Evolutionary conservation across 2,797 vertebrate genomes (phyloP).

Genomic region (Propithecus deckenii): DNA sequence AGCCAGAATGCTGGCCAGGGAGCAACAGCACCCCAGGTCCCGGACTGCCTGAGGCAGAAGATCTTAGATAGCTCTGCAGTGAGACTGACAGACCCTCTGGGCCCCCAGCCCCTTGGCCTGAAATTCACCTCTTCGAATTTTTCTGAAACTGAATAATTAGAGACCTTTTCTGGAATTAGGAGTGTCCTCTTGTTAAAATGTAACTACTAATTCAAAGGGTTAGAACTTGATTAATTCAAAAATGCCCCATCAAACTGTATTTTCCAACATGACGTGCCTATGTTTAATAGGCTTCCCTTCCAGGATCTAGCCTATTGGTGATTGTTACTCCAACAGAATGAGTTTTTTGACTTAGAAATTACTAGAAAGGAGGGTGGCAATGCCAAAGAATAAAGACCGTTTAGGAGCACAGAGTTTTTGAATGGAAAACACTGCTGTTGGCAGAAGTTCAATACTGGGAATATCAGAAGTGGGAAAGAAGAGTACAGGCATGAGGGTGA

Average conservation of each 20-base stretch:
- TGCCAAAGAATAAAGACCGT: background rate
- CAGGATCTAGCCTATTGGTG: background rate
- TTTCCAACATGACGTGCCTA: background rate
- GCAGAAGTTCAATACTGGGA: background rate
- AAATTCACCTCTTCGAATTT: background rate
- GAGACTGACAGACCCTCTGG: background rate
- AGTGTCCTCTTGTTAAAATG: background rate
- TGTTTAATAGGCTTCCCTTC: background rate
- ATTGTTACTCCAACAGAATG: background rate
- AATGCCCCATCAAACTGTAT: background rate
- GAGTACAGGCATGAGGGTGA: background rate
- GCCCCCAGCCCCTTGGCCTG: background rate
- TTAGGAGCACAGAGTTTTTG: background rate
- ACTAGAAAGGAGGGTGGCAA: background rate
- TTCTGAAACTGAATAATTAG: background rate
- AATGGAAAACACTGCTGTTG: background rate
- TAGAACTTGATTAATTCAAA: constrained; percentile 3
- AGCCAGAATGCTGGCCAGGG: background rate
- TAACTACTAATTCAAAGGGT: background rate
- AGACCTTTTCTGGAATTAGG: background rate
- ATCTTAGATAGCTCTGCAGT: background rate
- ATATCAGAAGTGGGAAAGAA: background rate
- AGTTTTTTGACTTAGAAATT: background rate
- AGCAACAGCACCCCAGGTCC: background rate
- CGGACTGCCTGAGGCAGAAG: background rate